Percentiles rank a stretch among this genome's conserved stretches.
These are phyloP conservation scores for Apamea monoglypha DNA, from an alignment of 2,888 invertebrate species.

Conservation along the genomic window DNA sequence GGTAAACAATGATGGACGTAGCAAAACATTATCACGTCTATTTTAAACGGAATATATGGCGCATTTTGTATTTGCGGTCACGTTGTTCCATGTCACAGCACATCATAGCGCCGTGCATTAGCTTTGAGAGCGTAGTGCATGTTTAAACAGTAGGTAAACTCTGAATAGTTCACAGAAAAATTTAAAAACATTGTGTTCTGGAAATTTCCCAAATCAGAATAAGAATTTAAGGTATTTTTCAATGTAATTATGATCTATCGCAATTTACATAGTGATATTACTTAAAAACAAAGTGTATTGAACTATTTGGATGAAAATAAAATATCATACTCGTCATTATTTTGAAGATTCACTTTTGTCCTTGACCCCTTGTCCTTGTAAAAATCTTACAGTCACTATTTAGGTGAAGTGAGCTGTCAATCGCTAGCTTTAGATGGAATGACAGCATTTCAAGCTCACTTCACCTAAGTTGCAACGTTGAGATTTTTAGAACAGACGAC, in stretches of 20 bases:
- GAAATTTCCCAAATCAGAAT: too few relatives aligned
- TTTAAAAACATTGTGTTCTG: too few relatives aligned
- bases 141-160: conserved; percentile 43
- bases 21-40: conserved; percentile 47
- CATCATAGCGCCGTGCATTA: conserved; percentile 51
- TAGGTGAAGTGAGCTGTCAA: background rate
- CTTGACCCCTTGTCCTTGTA: too few relatives aligned
- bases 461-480: background rate
- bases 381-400: background rate
- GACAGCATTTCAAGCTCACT: background rate
- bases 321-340: background rate
- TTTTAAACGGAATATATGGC: conserved; percentile 55
- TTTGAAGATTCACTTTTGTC: background rate
- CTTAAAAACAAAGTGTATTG: background rate
- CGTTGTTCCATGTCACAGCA: conserved; percentile 50
- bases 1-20: conserved; percentile 36
- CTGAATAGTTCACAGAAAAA: background rate
- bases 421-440: background rate
- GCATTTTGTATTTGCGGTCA: conserved; percentile 59
- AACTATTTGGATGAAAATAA: too few relatives aligned
- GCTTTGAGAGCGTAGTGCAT: conserved; percentile 20
- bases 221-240: background rate
- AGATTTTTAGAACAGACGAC: background rate
- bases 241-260: too few relatives aligned
- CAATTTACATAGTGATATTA: background rate